These are phyloP conservation scores for Drosophila monieri DNA, from an alignment of 2,888 invertebrate genomes.

Conservation along the genomic window DNA sequence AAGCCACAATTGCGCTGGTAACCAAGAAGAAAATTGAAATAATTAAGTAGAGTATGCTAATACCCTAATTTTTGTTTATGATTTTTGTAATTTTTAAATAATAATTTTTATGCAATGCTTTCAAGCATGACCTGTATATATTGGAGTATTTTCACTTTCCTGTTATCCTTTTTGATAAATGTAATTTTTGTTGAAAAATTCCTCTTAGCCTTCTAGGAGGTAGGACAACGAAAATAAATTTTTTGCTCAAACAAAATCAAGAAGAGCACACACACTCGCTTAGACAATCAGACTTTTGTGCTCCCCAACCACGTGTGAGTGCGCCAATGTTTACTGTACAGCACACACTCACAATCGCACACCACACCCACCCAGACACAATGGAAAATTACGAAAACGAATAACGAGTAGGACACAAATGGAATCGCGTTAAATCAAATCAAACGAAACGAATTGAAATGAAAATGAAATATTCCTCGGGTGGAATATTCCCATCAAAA, in stretches of 20 bases:
- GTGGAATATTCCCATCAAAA: slow-evolving; percentile 8
- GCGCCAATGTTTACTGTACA: slow-evolving; percentile 5
- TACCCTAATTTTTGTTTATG: neutral
- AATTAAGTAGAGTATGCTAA: neutral
- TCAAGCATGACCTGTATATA: rapidly evolving
- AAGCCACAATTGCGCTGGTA: slow-evolving; percentile 43
- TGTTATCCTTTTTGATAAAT: neutral
- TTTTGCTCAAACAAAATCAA: slow-evolving; percentile 68
- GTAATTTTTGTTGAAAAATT: neutral
- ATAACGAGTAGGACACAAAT: slow-evolving; percentile 29
- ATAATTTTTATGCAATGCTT: too few species aligned
- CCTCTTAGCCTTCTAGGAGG: slow-evolving; percentile 3
- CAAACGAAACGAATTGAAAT: slow-evolving; percentile 46
- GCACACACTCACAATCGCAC: slow-evolving; percentile 7
- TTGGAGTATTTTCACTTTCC: too few species aligned
- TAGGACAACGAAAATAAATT: slow-evolving; percentile 53
- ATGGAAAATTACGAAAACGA: slow-evolving; percentile 35
- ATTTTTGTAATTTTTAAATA: too few species aligned
- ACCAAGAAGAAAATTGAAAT: slow-evolving; percentile 10
- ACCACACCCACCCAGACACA: slow-evolving; percentile 13
- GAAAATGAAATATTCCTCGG: slow-evolving; percentile 32
- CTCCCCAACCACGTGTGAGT: neutral
- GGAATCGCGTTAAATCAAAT: slow-evolving; percentile 59
- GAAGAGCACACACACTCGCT: slow-evolving; percentile 25
- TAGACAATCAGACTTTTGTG: slow-evolving; percentile 31